Evolutionary conservation across 2,888 invertebrate species (phyloP).

Genomic region (Allophyes oxyacanthae): DNA sequence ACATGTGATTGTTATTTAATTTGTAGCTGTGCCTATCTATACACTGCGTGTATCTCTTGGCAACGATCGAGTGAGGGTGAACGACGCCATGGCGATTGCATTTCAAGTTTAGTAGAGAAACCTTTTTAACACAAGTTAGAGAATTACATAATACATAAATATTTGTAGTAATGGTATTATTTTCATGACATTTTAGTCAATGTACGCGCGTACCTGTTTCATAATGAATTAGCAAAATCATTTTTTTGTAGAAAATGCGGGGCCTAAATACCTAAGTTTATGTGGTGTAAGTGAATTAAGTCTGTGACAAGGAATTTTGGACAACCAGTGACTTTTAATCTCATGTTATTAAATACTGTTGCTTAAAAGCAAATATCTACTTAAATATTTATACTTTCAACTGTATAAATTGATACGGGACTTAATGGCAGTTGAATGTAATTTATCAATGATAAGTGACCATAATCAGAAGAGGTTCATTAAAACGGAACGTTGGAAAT

Average conservation of each 20-base stretch:
- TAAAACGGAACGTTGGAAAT: constrained; percentile 10
- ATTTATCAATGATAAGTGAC: constrained; percentile 18
- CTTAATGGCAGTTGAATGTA: constrained; percentile 21
- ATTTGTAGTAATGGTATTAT: constrained; percentile 67
- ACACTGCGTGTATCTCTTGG: constrained; percentile 39
- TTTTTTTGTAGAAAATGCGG: constrained; percentile 70
- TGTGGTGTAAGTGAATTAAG: constrained; percentile 55
- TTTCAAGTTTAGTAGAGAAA: constrained; percentile 67
- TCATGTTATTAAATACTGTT: constrained; percentile 39
- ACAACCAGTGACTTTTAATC: constrained; percentile 60
- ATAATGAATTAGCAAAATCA: constrained; percentile 66
- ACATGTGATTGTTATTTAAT: constrained; percentile 54
- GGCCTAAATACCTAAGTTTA: constrained; percentile 72
- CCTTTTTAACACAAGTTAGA: constrained; percentile 58
- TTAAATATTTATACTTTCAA: constrained; percentile 42
- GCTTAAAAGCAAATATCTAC: constrained; percentile 50
- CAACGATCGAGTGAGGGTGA: constrained; percentile 16
- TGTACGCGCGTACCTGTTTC: constrained; percentile 82
- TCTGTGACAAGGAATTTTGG: constrained; percentile 51
- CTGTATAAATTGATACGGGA: constrained; percentile 19
- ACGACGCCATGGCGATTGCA: constrained; percentile 54
- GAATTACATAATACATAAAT: constrained; percentile 58
- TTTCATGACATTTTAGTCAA: constrained; percentile 79
- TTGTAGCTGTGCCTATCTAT: constrained; percentile 55
- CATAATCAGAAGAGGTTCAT: constrained; percentile 1